phyloP scores from a whole-genome alignment of 2,888 invertebrate genomes.

The Clepsis dumicolana region DNA sequence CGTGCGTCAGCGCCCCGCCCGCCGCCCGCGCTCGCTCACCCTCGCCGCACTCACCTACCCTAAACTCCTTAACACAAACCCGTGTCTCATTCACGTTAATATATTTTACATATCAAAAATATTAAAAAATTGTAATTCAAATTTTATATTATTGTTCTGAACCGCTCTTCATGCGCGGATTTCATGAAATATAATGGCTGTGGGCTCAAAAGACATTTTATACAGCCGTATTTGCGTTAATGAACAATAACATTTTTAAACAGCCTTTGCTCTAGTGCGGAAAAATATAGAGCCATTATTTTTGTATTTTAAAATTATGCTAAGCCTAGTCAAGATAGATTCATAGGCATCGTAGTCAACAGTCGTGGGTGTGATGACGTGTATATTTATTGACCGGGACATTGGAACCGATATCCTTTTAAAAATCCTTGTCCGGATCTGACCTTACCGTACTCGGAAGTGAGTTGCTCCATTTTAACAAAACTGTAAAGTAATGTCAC shows the following conservation, averaged over 20 bases:
- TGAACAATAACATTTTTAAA: too few relatives aligned
- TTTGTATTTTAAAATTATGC: background rate
- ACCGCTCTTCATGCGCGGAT: background rate
- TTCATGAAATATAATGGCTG: too few relatives aligned
- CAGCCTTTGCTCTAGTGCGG: too few relatives aligned
- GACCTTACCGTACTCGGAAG: conserved; percentile 43
- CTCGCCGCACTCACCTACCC: conserved; percentile 38
- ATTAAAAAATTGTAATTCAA: too few relatives aligned
- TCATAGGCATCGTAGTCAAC: conserved; percentile 16
- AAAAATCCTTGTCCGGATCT: conserved; percentile 44
- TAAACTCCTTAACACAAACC: background rate
- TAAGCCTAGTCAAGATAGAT: background rate
- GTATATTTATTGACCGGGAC: conserved; percentile 32
- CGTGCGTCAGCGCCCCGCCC: conserved; percentile 86
- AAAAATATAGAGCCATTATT: background rate
- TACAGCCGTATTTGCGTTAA: too few relatives aligned
- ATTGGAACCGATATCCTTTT: conserved; percentile 41
- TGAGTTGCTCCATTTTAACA: conserved; percentile 42
- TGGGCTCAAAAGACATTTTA: too few relatives aligned
- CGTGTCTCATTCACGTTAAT: background rate
- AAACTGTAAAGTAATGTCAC: conserved; percentile 43
- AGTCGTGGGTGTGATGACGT: conserved; percentile 25
- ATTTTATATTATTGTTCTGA: too few relatives aligned
- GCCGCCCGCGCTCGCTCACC: conserved; percentile 47
- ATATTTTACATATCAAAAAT: background rate